Percentiles rank a stretch among this genome's conserved stretches.
Conservation (phyloP, 2,797 vertebrate genomes). For the Gouania willdenowi region DNA sequence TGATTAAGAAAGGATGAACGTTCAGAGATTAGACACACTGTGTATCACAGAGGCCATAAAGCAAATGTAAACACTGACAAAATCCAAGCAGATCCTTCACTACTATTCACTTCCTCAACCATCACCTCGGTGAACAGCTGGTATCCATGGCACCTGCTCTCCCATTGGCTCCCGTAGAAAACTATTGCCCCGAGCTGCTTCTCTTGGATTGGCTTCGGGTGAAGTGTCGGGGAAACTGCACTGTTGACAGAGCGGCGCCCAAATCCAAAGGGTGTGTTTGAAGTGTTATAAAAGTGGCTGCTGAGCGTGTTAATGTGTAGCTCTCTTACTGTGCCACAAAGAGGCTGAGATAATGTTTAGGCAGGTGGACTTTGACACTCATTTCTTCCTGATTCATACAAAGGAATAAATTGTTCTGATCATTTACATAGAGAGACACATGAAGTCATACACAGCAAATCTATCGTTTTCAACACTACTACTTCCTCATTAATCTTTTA, state of each 20-base stretch:
- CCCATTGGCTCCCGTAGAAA: conserved; percentile 30
- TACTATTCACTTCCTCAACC: conserved; percentile 25
- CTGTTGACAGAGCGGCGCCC: conserved; percentile 69
- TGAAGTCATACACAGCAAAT: conserved; percentile 6
- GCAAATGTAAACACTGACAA: conserved; percentile 11
- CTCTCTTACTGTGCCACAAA: conserved; percentile 14
- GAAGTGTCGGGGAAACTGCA: conserved; percentile 39
- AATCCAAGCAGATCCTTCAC: conserved; percentile 24
- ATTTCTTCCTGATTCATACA: conserved; percentile 38
- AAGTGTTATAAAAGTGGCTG: conserved; percentile 63
- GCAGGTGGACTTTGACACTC: conserved; percentile 65
- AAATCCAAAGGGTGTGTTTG: conserved; percentile 64
- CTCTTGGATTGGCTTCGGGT: conserved; percentile 45
- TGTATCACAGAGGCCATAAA: conserved; percentile 13
- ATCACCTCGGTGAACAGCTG: conserved; percentile 41
- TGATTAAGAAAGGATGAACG: too few relatives aligned
- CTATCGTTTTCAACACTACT: too few relatives aligned
- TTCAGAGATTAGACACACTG: conserved; percentile 14
- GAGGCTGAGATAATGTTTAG: conserved; percentile 34
- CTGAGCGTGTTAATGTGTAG: conserved; percentile 67
- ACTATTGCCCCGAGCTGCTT: conserved; percentile 2
- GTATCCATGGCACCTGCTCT: conserved; percentile 50
- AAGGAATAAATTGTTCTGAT: conserved; percentile 48
- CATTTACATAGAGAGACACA: conserved; percentile 31
- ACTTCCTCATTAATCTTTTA: too few relatives aligned